Conservation (phyloP, 2,888 invertebrate genomes). For the Caenorhabditis drosophilae region DNA sequence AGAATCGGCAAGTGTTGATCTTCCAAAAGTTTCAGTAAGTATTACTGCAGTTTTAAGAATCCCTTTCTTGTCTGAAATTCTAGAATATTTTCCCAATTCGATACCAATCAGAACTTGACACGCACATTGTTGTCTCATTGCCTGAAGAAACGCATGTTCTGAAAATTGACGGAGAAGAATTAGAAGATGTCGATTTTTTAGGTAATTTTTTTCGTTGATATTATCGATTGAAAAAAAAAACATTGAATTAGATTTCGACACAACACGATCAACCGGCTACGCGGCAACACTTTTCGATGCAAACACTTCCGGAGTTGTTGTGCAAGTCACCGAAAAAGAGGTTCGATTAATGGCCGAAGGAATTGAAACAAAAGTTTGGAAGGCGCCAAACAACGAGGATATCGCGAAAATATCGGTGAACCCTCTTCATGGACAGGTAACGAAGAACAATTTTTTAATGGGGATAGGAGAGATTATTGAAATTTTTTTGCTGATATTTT, state of each 20-base stretch:
- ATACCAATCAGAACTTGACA: constrained; percentile 72
- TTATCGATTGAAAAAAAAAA: neutral
- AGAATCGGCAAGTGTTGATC: constrained; percentile 93
- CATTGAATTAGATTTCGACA: constrained; percentile 80
- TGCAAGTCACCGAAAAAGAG: constrained; percentile 75
- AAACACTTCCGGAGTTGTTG: constrained; percentile 6
- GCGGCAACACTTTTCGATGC: constrained; percentile 76
- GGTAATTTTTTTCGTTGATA: constrained; percentile 36
- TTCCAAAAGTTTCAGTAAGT: constrained; percentile 84
- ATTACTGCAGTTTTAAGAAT: constrained; percentile 82
- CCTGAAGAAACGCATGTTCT: constrained; percentile 86
- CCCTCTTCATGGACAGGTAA: constrained; percentile 64
- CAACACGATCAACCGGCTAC: constrained; percentile 89
- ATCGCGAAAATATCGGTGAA: constrained; percentile 60
- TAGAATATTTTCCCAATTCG: constrained; percentile 36
- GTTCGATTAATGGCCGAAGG: constrained; percentile 79
- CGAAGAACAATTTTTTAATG: neutral
- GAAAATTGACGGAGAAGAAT: constrained; percentile 89
- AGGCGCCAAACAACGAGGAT: constrained; percentile 15
- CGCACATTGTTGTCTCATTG: constrained; percentile 90
- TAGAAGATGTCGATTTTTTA: constrained; percentile 78
- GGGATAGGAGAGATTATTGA: neutral
- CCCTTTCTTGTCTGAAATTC: no score
- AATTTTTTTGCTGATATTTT: constrained; percentile 67
- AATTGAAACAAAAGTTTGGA: constrained; percentile 60